Percentiles rank a stretch among this genome's conserved stretches.
Conservation (phyloP, 2,113 vertebrate species). For the Trogon melanurus region DNA sequence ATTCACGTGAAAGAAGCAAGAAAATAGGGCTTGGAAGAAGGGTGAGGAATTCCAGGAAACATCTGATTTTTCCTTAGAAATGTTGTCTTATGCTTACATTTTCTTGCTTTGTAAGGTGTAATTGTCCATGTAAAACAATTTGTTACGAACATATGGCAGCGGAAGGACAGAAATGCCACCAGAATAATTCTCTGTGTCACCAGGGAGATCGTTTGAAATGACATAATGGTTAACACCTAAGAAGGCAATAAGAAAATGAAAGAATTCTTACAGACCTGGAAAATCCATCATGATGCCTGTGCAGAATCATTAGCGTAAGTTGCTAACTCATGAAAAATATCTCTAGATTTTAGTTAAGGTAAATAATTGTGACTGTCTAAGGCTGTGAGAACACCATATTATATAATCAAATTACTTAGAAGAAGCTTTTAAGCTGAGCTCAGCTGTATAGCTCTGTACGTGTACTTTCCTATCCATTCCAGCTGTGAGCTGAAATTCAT, state of each 20-base stretch:
- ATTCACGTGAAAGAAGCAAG: not conserved
- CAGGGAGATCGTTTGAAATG: not conserved
- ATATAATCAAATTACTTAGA: not conserved
- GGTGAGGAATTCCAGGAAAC: not conserved
- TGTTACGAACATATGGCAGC: conserved; percentile 33
- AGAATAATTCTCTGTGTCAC: not conserved
- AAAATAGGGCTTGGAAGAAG: not conserved
- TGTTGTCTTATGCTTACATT: not conserved
- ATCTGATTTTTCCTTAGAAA: not conserved
- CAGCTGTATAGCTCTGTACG: not conserved
- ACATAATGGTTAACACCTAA: not conserved
- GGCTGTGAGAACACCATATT: not conserved
- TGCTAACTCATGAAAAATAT: not conserved
- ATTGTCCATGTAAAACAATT: conserved; percentile 48
- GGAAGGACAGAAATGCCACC: not conserved
- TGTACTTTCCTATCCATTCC: not conserved
- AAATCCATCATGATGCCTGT: not conserved
- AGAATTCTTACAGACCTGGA: not conserved
- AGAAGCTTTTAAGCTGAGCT: not conserved
- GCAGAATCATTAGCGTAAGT: not conserved
- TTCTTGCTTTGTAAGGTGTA: conserved; percentile 17
- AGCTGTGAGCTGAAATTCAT: not conserved
- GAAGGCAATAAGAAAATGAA: not conserved
- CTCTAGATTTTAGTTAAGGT: not conserved
- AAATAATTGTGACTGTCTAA: not conserved